Conservation (phyloP, 35 echinoderm and acorn worm species). For the Ophiothrix spiculata region DNA sequence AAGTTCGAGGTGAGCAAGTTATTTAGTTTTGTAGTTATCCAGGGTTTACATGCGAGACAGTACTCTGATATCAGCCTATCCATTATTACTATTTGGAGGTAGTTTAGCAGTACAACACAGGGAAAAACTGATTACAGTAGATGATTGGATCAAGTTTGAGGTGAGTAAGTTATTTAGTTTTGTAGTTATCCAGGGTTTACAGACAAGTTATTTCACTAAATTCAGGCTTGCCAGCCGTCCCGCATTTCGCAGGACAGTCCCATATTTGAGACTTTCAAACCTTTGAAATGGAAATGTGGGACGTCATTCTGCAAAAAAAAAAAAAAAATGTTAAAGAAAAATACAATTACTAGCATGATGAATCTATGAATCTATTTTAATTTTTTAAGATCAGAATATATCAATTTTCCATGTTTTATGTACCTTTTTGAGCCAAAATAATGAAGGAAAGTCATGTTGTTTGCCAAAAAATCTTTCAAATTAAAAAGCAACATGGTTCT, state of each 20-base stretch:
- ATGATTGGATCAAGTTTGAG: slow-evolving; percentile 95
- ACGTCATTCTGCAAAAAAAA: not conserved
- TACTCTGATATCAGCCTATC: slow-evolving; percentile 72
- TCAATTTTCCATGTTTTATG: too few species aligned
- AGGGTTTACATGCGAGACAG: slow-evolving; percentile 73
- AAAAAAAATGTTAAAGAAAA: not conserved
- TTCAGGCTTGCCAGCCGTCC: slow-evolving; percentile 67
- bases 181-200: slow-evolving; percentile 45
- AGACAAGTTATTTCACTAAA: slow-evolving; percentile 64
- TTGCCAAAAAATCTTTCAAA: too few species aligned
- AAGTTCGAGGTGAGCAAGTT: slow-evolving; percentile 69
- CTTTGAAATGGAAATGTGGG: not conserved
- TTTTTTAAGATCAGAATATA: too few species aligned
- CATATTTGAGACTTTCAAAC: too few species aligned
- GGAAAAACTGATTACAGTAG: slow-evolving; percentile 71
- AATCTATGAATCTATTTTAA: not conserved
- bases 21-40: slow-evolving; percentile 48
- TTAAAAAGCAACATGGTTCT: too few species aligned
- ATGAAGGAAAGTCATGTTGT: too few species aligned
- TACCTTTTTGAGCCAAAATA: too few species aligned
- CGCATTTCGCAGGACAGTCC: too few species aligned
- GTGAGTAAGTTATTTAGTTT: slow-evolving; percentile 19
- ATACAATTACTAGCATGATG: too few species aligned
- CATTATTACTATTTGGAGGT: slow-evolving; percentile 82
- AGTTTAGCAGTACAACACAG: slow-evolving; percentile 80